Evolutionary conservation across 2,797 vertebrate species (phyloP).

Genomic region (Brachyrhaphis roseni): DNA sequence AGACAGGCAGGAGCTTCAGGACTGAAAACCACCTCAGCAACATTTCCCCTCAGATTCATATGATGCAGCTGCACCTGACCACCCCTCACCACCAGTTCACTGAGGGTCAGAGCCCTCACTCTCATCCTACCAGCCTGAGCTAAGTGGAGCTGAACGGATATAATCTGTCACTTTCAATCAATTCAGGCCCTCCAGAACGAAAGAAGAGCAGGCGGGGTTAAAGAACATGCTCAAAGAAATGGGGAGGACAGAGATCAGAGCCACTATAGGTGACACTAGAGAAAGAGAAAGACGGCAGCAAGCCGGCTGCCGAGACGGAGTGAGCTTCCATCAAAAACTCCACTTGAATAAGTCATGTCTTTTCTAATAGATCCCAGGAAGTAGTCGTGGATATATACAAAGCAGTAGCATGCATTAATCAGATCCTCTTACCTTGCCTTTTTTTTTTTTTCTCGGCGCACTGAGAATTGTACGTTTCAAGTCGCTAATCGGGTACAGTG

Average conservation of each 20-base stretch:
- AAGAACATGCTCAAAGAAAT: conserved; percentile 32
- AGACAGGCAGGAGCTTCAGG: background rate
- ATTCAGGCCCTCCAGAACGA: conserved; percentile 33
- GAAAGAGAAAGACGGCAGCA: conserved; percentile 58
- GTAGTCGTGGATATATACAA: conserved; percentile 67
- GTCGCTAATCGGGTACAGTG: conserved; percentile 41
- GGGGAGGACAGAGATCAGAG: conserved; percentile 35
- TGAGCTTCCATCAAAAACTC: conserved; percentile 62
- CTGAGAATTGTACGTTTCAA: conserved; percentile 51
- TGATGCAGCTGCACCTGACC: conserved; percentile 28
- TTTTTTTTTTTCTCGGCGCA: conserved; percentile 40
- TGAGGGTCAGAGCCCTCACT: conserved; percentile 46
- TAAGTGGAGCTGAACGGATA: conserved; percentile 49
- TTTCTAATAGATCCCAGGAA: conserved; percentile 63
- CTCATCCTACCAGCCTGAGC: conserved; percentile 22
- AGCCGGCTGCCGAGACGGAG: conserved; percentile 50
- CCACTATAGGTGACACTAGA: conserved; percentile 6
- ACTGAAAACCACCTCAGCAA: conserved; percentile 45
- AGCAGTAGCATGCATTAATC: conserved; percentile 46
- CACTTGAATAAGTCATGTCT: conserved; percentile 65
- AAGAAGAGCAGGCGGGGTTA: conserved; percentile 34
- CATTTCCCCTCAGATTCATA: conserved; percentile 46
- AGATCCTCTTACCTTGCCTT: conserved; percentile 46
- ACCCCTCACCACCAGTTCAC: conserved; percentile 45
- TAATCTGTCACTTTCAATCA: conserved; percentile 67